Percentiles rank a stretch among this genome's conserved stretches.
phyloP scores from a whole-genome alignment of 2,797 vertebrate species.

The Lepilemur septentrionalis region DNA sequence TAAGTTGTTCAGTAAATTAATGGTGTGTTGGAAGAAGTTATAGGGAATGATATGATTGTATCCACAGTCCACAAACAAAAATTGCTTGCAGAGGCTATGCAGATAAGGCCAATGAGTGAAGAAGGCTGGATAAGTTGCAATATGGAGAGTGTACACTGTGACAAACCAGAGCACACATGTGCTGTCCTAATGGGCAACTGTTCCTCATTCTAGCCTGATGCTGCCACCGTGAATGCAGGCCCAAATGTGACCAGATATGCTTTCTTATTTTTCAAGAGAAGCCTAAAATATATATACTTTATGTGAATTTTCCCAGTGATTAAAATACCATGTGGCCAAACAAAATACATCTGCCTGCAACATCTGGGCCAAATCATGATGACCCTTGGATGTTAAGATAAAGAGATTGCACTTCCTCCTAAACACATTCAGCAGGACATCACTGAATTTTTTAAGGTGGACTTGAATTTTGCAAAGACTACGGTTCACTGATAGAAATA shows the following conservation, averaged over 20 bases:
- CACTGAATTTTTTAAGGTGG: background rate
- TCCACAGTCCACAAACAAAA: background rate
- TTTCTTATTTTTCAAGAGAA: constrained; percentile 39
- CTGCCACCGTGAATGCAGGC: background rate
- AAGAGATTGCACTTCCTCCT: constrained; percentile 24
- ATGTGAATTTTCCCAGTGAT: constrained; percentile 26
- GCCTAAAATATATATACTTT: constrained; percentile 7
- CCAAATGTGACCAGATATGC: background rate
- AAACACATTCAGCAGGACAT: background rate
- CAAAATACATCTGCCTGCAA: constrained; percentile 40
- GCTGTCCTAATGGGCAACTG: background rate
- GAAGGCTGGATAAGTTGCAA: background rate
- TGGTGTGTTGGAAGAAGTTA: background rate
- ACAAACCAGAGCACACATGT: background rate
- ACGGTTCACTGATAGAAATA: background rate
- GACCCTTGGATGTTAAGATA: background rate
- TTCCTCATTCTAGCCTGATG: background rate
- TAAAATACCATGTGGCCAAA: constrained; percentile 36
- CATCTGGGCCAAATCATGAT: constrained; percentile 32
- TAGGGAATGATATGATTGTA: background rate
- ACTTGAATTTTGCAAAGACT: background rate
- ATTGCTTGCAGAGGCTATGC: background rate
- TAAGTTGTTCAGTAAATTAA: background rate
- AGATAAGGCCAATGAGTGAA: background rate
- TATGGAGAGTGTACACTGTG: background rate